Base-by-base conservation (phyloP, 2,113 vertebrate genomes). In the Plectropomus leopardus region DNA sequence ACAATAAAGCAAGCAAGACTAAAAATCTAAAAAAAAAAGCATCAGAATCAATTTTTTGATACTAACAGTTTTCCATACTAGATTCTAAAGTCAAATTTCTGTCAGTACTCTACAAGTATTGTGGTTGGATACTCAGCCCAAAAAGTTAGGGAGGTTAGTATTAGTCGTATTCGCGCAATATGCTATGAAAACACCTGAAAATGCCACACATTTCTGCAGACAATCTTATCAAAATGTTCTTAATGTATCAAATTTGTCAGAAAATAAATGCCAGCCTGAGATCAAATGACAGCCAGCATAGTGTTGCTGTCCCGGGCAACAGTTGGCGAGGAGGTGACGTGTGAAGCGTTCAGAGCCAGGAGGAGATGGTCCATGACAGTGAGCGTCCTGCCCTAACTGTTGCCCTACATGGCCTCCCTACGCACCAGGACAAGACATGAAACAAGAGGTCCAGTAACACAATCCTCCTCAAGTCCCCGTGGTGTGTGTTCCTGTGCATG, bases 401-500 rank as follows among this genome's bases (percentile, higher is more conserved):
- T 91, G 88, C 91, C 92, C 92, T 92, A 93, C 94, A 93, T 85
- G 90, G 74, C 82, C 86, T 86, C 87, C 88, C 88, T 4, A 48
- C 45, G 68, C 60, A 83, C 83, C 88, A 55, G 83, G 84, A 89
- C 86, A 45, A 82, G 86, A 63, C 78, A 82, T 72, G 78, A 88
- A 92, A 92, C 90, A 90, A 85, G 78, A 87, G 88, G 92, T 89
- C 89, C 88, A 53, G 86, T 55, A 79, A 89, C 86, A 83, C 78
- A 78, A 88, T 72, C 76, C 83, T 84, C 76, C 78, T 79, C 54
- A 26, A 73, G 80, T 88, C 91, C 84, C 80, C 17, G 50, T 50
- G 91, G 92, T 89, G 94, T 90, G 91, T 94, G 96, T 96, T 96
- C 85, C 78, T 95, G 94, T 91, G 91, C 80, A 94, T 97, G 97